Evolutionary conservation across 2,888 invertebrate species (phyloP), one percentile per base, ranked within the genome.

Genomic region (Silvanus unidentatus): DNA sequence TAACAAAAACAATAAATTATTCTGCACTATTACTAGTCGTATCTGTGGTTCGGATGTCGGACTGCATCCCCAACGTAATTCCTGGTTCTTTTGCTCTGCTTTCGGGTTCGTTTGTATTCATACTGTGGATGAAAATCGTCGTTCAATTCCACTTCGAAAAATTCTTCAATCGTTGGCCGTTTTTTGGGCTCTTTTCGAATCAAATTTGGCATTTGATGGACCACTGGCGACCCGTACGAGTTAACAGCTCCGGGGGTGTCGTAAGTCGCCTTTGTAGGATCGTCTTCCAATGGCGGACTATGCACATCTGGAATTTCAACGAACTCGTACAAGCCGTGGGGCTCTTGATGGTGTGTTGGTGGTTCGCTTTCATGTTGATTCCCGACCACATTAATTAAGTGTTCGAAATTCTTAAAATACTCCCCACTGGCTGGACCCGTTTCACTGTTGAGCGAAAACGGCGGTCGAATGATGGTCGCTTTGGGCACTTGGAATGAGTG

Each of bases 231-330:
- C 10, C 52, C 52, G 16, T 52, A 52, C 1, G 52, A 52, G 22
- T 52, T 45, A 1, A 50, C 34, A 13, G 52, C 52, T 2, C 50
- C 50, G 11, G 50, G 50, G 4, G 48, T 48, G 16, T 52, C 46
- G 43, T 52, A 52, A 16, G 41, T 48, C 9, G 50, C 39, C 40
- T 50, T 45, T 13, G 38, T 12, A 1, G 42, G 40, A 15, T 52
- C 52, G 36, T 45, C 16, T 43, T 52, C 52, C 29, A 52, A 40
- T 1, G 49, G 50, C 27, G 49, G 52, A 22, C 42, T 40, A 16
- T 41, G 42, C 8, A 52, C 38, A 10, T 32, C 32, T 12, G 32
- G 32, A 12, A 32, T 12, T 32, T 32, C 32, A 12, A 32, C 32
- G 13, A 32, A 32, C 5, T 32, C 32, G n/a, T 32, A 32, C n/a